Evolutionary conservation across 2,888 invertebrate genomes (phyloP).

Genomic region (Limnephilus auricula): DNA sequence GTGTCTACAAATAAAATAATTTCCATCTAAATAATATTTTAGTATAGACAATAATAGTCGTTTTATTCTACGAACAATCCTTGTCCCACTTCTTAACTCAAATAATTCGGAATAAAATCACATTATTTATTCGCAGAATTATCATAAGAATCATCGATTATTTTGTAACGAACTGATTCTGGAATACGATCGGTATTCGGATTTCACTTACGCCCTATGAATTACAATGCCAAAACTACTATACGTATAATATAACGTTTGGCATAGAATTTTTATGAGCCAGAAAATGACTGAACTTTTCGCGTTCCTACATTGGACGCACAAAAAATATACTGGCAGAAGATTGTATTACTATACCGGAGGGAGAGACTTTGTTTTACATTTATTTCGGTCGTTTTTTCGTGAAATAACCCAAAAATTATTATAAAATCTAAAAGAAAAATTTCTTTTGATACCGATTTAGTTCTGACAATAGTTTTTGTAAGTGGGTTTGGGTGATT

Average conservation of each 20-base stretch:
- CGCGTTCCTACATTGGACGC: conserved; percentile 11
- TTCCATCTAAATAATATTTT: background rate
- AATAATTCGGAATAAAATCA: background rate
- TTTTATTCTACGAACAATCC: background rate
- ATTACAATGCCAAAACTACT: conserved; percentile 43
- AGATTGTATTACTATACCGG: background rate
- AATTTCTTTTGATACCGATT: background rate
- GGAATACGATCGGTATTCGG: conserved; percentile 22
- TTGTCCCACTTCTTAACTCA: conserved; percentile 16
- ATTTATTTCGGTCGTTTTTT: background rate
- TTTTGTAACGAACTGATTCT: conserved; percentile 38
- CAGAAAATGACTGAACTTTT: conserved; percentile 49
- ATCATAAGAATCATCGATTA: conserved; percentile 50
- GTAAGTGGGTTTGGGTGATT: background rate
- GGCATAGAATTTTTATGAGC: conserved; percentile 42
- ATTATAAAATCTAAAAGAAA: background rate
- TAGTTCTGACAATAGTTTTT: background rate
- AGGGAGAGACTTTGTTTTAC: background rate
- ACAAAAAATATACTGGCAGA: conserved; percentile 25
- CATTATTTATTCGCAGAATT: conserved; percentile 39
- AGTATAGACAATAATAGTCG: background rate
- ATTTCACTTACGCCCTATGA: conserved; percentile 49
- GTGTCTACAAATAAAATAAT: background rate
- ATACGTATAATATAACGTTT: conserved; percentile 39
- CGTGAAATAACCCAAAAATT: background rate